These are phyloP conservation scores for Nothoprocta perdicaria DNA, from an alignment of 2,113 vertebrate genomes.

Conservation along the genomic window DNA sequence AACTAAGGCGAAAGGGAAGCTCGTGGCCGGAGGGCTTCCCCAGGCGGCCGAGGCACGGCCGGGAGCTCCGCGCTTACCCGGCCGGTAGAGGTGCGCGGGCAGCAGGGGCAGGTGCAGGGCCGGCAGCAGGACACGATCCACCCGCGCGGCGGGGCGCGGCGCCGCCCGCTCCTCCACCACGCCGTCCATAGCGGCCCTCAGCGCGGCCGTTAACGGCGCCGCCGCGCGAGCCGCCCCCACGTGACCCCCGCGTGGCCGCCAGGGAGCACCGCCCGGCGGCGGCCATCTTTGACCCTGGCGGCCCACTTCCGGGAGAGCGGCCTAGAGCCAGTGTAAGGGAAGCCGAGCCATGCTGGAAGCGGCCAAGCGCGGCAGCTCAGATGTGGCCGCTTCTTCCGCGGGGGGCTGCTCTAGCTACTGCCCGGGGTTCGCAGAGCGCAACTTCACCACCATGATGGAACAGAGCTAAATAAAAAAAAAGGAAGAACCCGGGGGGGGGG, in stretches of 20 bases:
- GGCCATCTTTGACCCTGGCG: not conserved
- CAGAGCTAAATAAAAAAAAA: too few relatives aligned
- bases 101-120: not conserved
- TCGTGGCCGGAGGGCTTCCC: fast-evolving
- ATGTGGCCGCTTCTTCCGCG: fast-evolving
- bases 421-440: not conserved
- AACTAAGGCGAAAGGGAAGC: not conserved
- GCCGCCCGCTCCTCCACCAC: not conserved
- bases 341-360: fast-evolving
- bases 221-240: not conserved
- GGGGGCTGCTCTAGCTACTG: not conserved
- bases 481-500: too few relatives aligned
- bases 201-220: not conserved
- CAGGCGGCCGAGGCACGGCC: too few relatives aligned
- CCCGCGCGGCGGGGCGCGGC: fast-evolving
- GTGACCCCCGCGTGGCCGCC: not conserved
- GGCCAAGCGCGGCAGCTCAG: fast-evolving
- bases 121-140: not conserved
- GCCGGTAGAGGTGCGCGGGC: not conserved
- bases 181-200: not conserved
- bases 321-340: fast-evolving
- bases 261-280: not conserved
- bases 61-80: not conserved
- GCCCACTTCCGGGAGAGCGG: fast-evolving
- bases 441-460: fast-evolving